phyloP scores from a whole-genome alignment of 2,888 invertebrate species.

The Anthophora plumipes region DNA sequence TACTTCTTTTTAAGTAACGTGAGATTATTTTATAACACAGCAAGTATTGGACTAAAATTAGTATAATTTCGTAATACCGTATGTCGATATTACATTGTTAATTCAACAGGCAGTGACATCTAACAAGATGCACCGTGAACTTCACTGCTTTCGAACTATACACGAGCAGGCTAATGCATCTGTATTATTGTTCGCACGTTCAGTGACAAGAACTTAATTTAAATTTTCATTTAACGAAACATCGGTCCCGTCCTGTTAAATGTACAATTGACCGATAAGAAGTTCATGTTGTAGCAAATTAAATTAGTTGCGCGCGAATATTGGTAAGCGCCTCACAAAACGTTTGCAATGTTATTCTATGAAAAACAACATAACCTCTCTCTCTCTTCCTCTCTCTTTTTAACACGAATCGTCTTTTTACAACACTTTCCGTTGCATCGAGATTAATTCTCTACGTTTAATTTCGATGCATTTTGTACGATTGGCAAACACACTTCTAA shows the following conservation, averaged over 20 bases:
- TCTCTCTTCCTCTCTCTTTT: not conserved
- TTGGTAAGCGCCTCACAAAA: slow-evolving; percentile 48
- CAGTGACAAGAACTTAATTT: slow-evolving; percentile 25
- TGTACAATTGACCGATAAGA: slow-evolving; percentile 3
- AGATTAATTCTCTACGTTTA: not conserved
- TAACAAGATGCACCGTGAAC: slow-evolving; percentile 6
- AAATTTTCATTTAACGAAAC: slow-evolving; percentile 37
- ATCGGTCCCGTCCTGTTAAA: not conserved
- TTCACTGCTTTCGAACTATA: not conserved
- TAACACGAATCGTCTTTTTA: not conserved
- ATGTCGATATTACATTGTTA: slow-evolving; percentile 4
- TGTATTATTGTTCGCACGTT: slow-evolving; percentile 21
- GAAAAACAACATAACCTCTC: slow-evolving; percentile 52
- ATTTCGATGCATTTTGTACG: not conserved
- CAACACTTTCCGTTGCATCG: not conserved
- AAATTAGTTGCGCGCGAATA: slow-evolving; percentile 6
- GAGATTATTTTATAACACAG: not conserved
- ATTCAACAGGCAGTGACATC: slow-evolving; percentile 44
- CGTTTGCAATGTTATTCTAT: slow-evolving; percentile 2
- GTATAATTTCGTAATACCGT: not conserved
- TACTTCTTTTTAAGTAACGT: not conserved
- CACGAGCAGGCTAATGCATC: slow-evolving; percentile 39
- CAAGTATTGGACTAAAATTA: not conserved
- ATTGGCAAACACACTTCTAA: not conserved
- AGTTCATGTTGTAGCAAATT: slow-evolving; percentile 28